Conservation (phyloP, 2,113 vertebrate species). For the Chloropsis cyanopogon region DNA sequence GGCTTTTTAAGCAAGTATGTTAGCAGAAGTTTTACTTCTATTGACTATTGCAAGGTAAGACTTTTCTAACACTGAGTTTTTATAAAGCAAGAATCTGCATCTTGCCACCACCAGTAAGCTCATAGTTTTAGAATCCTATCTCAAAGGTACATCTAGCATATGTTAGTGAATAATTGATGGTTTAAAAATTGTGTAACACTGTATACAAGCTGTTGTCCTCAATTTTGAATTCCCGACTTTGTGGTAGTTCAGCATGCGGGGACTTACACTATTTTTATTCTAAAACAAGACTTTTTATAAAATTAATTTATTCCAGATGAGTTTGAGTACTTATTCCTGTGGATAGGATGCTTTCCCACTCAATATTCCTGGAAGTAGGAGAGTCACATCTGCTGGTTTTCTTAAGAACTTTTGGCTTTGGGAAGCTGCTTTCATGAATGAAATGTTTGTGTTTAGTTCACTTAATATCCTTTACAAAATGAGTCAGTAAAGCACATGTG, state of each 20-base stretch:
- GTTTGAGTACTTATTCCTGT: not conserved
- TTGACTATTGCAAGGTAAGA: not conserved
- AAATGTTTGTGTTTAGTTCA: conserved; percentile 14
- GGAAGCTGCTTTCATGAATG: conserved; percentile 15
- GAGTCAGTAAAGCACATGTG: conserved; percentile 2
- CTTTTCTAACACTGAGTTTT: not conserved
- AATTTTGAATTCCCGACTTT: not conserved
- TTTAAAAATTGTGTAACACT: not conserved
- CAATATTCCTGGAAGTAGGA: not conserved
- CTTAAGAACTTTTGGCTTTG: not conserved
- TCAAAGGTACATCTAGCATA: not conserved
- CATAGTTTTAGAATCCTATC: not conserved
- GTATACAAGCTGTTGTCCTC: not conserved
- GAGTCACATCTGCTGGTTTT: conserved; percentile 4
- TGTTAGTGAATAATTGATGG: not conserved
- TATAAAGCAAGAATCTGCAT: not conserved
- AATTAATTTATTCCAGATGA: not conserved
- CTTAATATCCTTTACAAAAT: conserved; percentile 16
- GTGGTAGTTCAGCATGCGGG: not conserved
- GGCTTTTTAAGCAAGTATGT: not conserved
- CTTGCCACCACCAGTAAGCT: not conserved
- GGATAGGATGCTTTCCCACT: not conserved
- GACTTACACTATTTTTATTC: not conserved
- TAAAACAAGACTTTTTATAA: not conserved
- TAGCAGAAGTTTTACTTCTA: not conserved